These are phyloP conservation scores for Dicycla oo DNA, from an alignment of 2,888 invertebrate species.

Conservation along the genomic window DNA sequence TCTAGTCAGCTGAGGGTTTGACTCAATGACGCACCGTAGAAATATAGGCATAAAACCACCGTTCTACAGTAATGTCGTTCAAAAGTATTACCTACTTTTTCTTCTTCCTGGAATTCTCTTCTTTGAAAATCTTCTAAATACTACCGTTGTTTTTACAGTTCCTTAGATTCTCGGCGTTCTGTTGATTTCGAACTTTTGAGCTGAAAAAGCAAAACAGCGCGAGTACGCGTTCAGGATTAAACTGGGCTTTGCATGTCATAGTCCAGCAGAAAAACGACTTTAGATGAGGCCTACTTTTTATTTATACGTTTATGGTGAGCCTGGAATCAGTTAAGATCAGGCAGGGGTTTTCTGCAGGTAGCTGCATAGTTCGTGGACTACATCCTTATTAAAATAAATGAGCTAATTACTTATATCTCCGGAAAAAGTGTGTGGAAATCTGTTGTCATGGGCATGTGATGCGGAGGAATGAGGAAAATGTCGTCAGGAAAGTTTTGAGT, in stretches of 20 bases:
- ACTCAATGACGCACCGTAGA: neutral
- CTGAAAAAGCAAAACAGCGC: neutral
- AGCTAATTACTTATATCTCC: no score
- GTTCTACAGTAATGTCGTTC: neutral
- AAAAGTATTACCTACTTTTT: neutral
- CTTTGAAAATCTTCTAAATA: neutral
- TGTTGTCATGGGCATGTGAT: no score
- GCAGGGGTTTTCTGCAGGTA: no score
- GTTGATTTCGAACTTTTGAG: neutral
- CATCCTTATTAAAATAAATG: no score
- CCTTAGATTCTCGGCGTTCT: neutral
- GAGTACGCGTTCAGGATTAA: neutral
- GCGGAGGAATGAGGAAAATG: no score
- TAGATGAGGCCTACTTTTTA: neutral
- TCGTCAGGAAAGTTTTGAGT: no score
- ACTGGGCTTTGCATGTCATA: neutral
- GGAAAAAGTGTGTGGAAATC: no score
- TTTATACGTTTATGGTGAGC: no score
- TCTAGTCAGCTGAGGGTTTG: slow-evolving; percentile 46
- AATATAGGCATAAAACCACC: neutral
- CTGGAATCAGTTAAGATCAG: no score
- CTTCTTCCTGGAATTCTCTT: neutral
- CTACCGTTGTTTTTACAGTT: neutral
- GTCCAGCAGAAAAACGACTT: neutral
- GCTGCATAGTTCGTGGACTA: no score